Conservation (phyloP, 2,797 vertebrate genomes). For the Tokudaia muenninki region DNA sequence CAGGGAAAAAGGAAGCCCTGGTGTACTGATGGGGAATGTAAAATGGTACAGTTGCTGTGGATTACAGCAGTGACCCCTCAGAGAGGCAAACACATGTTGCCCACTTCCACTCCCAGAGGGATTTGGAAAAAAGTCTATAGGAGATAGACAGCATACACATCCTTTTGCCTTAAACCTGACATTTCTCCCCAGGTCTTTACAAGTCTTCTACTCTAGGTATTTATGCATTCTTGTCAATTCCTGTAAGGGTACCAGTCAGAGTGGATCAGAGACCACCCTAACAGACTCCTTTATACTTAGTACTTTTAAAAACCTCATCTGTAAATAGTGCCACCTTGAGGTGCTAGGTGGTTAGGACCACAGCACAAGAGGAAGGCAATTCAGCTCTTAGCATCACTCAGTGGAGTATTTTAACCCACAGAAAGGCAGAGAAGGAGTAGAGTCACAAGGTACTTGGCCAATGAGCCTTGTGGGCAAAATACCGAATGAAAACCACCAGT, state of each 20-base stretch:
- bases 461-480: not conserved
- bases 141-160: not conserved
- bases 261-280: not conserved
- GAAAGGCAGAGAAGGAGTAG: not conserved
- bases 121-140: not conserved
- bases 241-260: not conserved
- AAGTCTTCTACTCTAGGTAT: not conserved
- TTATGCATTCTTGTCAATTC: not conserved
- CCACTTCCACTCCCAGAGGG: not conserved
- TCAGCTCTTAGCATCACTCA: fast-evolving
- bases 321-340: not conserved
- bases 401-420: not conserved
- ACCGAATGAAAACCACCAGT: no score
- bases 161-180: not conserved
- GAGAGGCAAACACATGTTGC: fast-evolving
- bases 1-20: not conserved
- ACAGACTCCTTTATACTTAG: not conserved
- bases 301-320: not conserved
- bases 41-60: fast-evolving
- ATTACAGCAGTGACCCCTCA: not conserved
- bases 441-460: not conserved
- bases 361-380: no score
- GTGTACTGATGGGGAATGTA: fast-evolving
- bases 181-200: not conserved
- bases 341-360: not conserved